Evolutionary conservation across 2,888 invertebrate genomes (phyloP), one percentile per base, ranked within the genome.

Genomic region (Sicus ferrugineus): DNA sequence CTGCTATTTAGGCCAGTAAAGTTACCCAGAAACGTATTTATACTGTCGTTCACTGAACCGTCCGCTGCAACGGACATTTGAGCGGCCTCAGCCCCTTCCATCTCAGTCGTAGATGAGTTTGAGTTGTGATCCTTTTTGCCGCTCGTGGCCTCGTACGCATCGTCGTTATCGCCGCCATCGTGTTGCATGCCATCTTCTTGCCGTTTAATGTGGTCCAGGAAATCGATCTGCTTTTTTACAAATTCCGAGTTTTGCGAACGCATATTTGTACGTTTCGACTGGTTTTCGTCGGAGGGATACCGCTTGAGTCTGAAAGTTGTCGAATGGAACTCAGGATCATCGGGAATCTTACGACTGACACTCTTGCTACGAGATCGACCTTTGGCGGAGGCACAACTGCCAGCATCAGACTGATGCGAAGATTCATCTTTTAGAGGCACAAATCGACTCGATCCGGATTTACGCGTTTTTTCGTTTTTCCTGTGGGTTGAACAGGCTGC

Each of bases 241-340:
- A 90, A 90, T 59, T 90, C 90, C 11, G 89, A 88, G 76, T 90
- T 90, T 78, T 89, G 89, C 7, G 89, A 89, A 67, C 90, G 85
- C 87, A 90, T 88, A 69, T 89, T 89, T 63, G 89, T 79, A 16
- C 85, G 79, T 50, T 78, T 81, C 2, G 75, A 69, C 54, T 76
- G 48, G 56, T 76, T 77, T 48, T 77, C 79, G 16, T 78, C 78
- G 5, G 78, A 77, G 0, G 78, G 77, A 77, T 77, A 79, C 66
- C 70, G 77, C 56, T 74, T 75, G 2, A 72, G 30, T 26, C 70
- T 74, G 11, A 38, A 26, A 7, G 11, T 16, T 7, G 26, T 26
- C 21, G 54, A 26, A 6, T 62, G 16, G 7, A 50, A 61, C n/a
- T 16, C 71, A 56, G 6, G 26, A 46, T 31, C 46, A 21, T 46